Percentiles rank a stretch among this genome's conserved stretches.
These are phyloP conservation scores for Bellardia pandia DNA, from an alignment of 2,888 invertebrate genomes.

Conservation along the genomic window DNA sequence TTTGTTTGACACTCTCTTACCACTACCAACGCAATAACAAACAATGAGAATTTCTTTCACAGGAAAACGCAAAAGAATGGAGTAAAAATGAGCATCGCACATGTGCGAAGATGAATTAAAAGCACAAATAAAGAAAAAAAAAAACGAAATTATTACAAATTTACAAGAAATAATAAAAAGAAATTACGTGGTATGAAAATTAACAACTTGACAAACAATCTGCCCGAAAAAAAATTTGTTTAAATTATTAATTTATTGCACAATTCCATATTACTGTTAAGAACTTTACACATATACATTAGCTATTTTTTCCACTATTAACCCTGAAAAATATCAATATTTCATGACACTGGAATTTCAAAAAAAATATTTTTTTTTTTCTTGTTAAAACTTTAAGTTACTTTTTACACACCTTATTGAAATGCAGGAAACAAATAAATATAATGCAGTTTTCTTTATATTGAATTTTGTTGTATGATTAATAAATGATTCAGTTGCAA, in stretches of 20 bases:
- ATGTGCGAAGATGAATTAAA: slow-evolving; percentile 66
- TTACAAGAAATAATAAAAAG: slow-evolving; percentile 30
- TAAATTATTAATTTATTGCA: too few relatives aligned
- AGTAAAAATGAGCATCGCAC: slow-evolving; percentile 57
- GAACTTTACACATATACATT: too few relatives aligned
- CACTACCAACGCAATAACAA: slow-evolving; percentile 12
- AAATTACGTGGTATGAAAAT: slow-evolving; percentile 59
- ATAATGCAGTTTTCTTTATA: slow-evolving; percentile 12
- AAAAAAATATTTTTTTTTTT: neutral
- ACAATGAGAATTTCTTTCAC: slow-evolving; percentile 4
- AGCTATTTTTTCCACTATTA: neutral
- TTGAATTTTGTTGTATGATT: slow-evolving; percentile 9
- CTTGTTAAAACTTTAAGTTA: neutral
- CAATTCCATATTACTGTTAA: too few relatives aligned
- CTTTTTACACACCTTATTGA: slow-evolving; percentile 39
- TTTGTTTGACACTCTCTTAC: neutral
- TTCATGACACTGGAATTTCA: neutral
- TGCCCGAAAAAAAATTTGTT: neutral
- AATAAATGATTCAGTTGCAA: slow-evolving; percentile 51
- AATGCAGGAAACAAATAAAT: slow-evolving; percentile 5
- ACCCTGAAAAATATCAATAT: slow-evolving; percentile 57
- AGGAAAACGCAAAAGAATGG: slow-evolving; percentile 18
- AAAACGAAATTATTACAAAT: slow-evolving; percentile 59
- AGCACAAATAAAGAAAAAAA: slow-evolving; percentile 10
- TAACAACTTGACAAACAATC: slow-evolving; percentile 21